These are phyloP conservation scores for Capitulum mitella DNA, from an alignment of 2,888 invertebrate species.

Conservation along the genomic window DNA sequence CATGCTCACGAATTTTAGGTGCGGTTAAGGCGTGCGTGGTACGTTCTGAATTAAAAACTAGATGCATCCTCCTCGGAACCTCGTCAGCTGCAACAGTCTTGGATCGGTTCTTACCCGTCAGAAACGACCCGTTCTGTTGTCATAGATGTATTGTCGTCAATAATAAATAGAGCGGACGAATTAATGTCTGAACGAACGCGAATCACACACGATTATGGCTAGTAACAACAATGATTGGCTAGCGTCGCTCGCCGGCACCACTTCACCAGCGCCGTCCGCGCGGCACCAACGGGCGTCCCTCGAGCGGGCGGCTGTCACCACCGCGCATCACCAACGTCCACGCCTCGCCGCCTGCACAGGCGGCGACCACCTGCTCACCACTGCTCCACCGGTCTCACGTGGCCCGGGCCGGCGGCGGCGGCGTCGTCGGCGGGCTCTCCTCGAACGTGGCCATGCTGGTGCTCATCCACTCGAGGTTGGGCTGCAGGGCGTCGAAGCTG, in stretches of 20 bases:
- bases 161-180: neutral
- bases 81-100: too few relatives aligned
- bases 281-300: neutral
- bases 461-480: neutral
- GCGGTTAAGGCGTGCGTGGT: too few relatives aligned
- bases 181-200: neutral
- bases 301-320: neutral
- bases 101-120: too few relatives aligned
- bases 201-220: neutral
- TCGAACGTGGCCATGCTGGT: conserved; percentile 15
- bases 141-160: neutral
- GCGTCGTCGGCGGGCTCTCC: neutral
- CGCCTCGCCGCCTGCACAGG: neutral
- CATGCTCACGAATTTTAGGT: too few relatives aligned
- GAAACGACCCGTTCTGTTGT: too few relatives aligned
- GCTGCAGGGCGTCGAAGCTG: neutral
- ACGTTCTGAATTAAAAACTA: too few relatives aligned
- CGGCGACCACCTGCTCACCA: neutral
- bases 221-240: conserved; percentile 1
- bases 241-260: neutral
- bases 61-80: too few relatives aligned
- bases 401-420: neutral
- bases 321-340: neutral
- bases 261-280: neutral
- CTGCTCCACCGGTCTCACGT: neutral